phyloP scores from a whole-genome alignment of 2,113 vertebrate genomes.

The Chinchilla lanigera region DNA sequence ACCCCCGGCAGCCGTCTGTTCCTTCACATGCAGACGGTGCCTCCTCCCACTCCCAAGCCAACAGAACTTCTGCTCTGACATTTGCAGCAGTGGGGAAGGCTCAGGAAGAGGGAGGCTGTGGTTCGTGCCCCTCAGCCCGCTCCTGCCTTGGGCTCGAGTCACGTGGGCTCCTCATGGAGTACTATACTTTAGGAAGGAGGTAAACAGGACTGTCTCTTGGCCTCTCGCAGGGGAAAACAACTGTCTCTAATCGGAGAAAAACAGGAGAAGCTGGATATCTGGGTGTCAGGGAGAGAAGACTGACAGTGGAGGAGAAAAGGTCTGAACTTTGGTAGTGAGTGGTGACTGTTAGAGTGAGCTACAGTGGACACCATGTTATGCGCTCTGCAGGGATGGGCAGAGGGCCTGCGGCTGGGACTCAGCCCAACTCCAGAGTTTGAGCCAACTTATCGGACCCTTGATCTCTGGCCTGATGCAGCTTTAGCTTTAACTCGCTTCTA shows the following conservation, averaged over 20 bases:
- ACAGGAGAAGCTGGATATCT: background rate
- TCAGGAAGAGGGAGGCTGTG: background rate
- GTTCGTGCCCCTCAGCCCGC: accelerated
- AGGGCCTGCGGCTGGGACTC: background rate
- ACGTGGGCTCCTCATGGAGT: accelerated
- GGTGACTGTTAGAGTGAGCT: background rate
- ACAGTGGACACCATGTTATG: background rate
- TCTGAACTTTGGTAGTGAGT: background rate
- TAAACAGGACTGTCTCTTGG: background rate
- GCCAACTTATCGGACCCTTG: background rate
- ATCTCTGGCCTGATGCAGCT: background rate
- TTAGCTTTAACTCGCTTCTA: background rate
- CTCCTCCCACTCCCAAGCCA: background rate
- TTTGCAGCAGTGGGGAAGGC: background rate
- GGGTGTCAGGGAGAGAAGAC: background rate
- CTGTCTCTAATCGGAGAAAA: background rate
- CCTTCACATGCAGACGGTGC: background rate
- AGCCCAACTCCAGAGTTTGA: background rate
- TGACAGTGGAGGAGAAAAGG: background rate
- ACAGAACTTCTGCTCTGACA: background rate
- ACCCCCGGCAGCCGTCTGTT: slow-evolving; percentile 48
- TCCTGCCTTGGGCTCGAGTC: background rate
- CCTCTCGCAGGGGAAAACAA: background rate
- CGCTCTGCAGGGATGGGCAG: background rate
- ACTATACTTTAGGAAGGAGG: background rate